Evolutionary conservation across 2,113 vertebrate genomes (phyloP), one percentile per base, ranked within the genome.

Genomic region (Festucalex cinctus): DNA sequence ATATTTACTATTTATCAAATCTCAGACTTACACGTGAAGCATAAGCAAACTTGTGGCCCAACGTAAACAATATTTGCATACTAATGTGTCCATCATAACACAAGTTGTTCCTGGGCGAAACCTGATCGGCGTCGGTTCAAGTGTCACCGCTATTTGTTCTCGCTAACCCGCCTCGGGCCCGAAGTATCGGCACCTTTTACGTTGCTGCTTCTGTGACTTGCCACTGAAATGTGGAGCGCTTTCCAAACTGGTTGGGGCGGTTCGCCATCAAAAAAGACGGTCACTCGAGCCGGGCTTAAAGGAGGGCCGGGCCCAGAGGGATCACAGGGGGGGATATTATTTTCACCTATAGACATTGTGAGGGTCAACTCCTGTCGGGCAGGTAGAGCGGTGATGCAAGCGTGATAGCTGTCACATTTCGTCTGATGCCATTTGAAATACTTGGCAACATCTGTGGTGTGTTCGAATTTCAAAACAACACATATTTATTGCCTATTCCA

Each of bases 171-270:
- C 80, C 73, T 82, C 41, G 0, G 63, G 84, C 79, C 70, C 68
- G 65, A 14, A 24, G 61, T 63, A 75, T 60, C 70, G 37, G 60
- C 80, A 69, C 71, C 72, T 83, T 82, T 73, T 59, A 70, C 74
- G 75, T 83, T 78, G 83, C 78, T 77, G 67, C 74, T 76, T 69
- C 71, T 66, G 65, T 63, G 66, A 81, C 63, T 80, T 63, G 62
- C 63, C 66, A 0, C 43, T 78, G 80, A 85, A 80, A 85, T 16
- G 19, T 9, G 74, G 63, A 57, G 67, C 17, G 32, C 69, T 77
- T 76, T 82, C 49, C 74, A 71, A 88, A 89, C 88, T 70, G 84
- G 88, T 90, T 68, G 13, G 86, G 70, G 84, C 87, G 36, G 87
- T 90, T 88, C 74, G 37, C 62, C 73, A 73, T 83, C 76, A 86